Percentiles rank a stretch among this genome's conserved stretches.
Evolutionary conservation across 2,113 vertebrate species (phyloP).

Genomic region (Leiothrix lutea): DNA sequence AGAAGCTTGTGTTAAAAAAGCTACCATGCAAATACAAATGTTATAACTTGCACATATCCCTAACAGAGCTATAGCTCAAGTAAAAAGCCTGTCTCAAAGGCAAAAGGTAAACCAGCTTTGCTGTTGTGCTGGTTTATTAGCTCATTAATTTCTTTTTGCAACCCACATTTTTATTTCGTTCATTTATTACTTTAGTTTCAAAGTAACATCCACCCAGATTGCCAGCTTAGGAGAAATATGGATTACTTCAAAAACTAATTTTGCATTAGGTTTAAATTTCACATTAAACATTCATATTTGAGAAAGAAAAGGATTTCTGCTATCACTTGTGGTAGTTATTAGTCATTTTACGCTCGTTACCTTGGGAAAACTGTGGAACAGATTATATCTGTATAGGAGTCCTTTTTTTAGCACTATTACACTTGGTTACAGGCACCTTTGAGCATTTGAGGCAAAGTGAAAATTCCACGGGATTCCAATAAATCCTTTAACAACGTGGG

Average conservation of each 20-base stretch:
- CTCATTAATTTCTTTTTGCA: slow-evolving; percentile 43
- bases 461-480: neutral
- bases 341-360: neutral
- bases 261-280: slow-evolving; percentile 6
- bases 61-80: slow-evolving; percentile 36
- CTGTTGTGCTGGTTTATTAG: slow-evolving; percentile 42
- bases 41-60: neutral
- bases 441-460: neutral
- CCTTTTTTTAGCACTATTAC: neutral
- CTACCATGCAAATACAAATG: slow-evolving; percentile 19
- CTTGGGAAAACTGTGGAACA: neutral
- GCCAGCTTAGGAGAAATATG: neutral
- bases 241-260: slow-evolving; percentile 17
- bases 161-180: slow-evolving; percentile 23
- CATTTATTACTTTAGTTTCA: neutral
- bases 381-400: neutral
- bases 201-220: neutral
- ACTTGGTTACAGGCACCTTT: neutral
- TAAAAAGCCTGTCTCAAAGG: slow-evolving; percentile 38
- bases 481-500: neutral
- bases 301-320: slow-evolving; percentile 17
- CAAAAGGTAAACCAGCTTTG: slow-evolving; percentile 41
- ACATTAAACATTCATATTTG: slow-evolving; percentile 15
- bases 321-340: neutral
- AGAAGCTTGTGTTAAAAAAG: neutral